phyloP scores from a whole-genome alignment of 2,797 vertebrate species.

The Carapus acus region DNA sequence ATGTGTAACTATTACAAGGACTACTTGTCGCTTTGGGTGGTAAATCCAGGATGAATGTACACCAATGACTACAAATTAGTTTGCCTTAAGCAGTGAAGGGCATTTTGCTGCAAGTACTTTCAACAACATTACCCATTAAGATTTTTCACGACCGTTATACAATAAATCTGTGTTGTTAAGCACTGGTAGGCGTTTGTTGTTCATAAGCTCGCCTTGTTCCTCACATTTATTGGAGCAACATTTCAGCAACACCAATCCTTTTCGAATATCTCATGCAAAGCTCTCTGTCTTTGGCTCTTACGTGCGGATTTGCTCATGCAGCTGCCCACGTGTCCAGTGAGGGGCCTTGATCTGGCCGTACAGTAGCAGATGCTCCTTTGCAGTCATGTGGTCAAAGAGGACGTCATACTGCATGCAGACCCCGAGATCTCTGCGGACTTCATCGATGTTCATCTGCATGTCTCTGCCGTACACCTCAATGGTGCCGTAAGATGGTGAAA shows the following conservation, averaged over 20 bases:
- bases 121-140: conserved; percentile 1
- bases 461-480: conserved; percentile 89
- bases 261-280: conserved; percentile 3
- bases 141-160: conserved; percentile 1
- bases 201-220: conserved; percentile 16
- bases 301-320: conserved; percentile 84
- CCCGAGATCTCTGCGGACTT: conserved; percentile 81
- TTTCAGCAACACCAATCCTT: conserved; percentile 11
- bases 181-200: conserved; percentile 6
- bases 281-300: conserved; percentile 47
- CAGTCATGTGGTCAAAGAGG: conserved; percentile 88
- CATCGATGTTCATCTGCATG: conserved; percentile 76
- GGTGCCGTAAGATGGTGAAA: conserved; percentile 79
- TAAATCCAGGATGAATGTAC: neutral
- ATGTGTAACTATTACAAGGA: too few species aligned
- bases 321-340: conserved; percentile 78
- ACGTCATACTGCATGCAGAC: conserved; percentile 98
- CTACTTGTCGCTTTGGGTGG: conserved; percentile 5
- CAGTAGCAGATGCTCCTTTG: conserved; percentile 88
- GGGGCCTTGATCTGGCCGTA: conserved; percentile 93
- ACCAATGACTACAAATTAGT: conserved; percentile 14
- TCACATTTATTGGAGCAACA: conserved; percentile 28
- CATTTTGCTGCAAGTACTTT: conserved; percentile 2
- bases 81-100: conserved; percentile 9
- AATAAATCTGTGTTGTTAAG: conserved; percentile 12